Percentiles rank a stretch among this genome's conserved stretches.
These are phyloP conservation scores for Danio albolineatus DNA, from an alignment of 2,797 vertebrate species.

Conservation along the genomic window DNA sequence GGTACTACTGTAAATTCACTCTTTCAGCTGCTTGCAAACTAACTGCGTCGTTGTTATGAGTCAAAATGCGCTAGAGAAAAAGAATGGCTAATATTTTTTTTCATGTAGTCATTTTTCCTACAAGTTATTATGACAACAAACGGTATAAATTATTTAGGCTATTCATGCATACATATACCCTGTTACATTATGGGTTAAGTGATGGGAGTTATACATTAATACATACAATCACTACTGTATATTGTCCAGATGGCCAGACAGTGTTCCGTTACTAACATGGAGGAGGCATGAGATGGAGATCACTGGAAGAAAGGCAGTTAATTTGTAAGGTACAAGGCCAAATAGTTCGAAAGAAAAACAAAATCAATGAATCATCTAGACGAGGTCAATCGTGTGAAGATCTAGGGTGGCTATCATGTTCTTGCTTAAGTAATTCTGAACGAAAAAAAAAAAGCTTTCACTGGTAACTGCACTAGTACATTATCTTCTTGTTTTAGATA, in stretches of 20 bases:
- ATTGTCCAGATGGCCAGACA: slow-evolving; percentile 49
- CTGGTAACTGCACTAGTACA: not conserved
- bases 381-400: not conserved
- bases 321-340: slow-evolving; percentile 43
- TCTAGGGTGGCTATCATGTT: not conserved
- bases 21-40: slow-evolving; percentile 35
- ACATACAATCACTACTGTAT: slow-evolving; percentile 58
- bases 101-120: slow-evolving; percentile 42
- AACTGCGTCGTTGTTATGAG: slow-evolving; percentile 37
- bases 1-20: slow-evolving; percentile 43
- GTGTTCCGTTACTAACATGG: slow-evolving; percentile 52
- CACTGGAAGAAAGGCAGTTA: slow-evolving; percentile 48
- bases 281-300: slow-evolving; percentile 48
- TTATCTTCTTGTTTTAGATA: not conserved
- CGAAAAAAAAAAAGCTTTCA: not conserved
- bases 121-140: slow-evolving; percentile 60
- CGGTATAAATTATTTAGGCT: slow-evolving; percentile 56
- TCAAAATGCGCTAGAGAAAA: slow-evolving; percentile 50
- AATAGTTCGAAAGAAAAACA: slow-evolving; percentile 24
- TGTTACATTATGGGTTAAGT: slow-evolving; percentile 58
- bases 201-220: slow-evolving; percentile 53
- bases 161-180: slow-evolving; percentile 65
- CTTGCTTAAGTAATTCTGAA: not conserved
- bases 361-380: slow-evolving; percentile 22
- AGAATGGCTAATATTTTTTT: slow-evolving; percentile 14